These are phyloP conservation scores for Cerceris rybyensis DNA, from an alignment of 2,888 invertebrate genomes.

Conservation along the genomic window DNA sequence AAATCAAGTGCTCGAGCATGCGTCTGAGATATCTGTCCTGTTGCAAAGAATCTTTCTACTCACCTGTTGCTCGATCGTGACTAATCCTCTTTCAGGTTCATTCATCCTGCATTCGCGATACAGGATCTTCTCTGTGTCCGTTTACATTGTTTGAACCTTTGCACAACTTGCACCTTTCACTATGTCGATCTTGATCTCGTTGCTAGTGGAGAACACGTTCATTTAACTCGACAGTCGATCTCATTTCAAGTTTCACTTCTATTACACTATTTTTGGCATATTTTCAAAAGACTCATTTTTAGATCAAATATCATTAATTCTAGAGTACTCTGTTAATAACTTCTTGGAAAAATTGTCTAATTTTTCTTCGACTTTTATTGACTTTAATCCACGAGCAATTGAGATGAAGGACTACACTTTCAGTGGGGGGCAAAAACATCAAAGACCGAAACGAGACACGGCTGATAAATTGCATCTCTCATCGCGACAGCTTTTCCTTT, in stretches of 20 bases:
- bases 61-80: slow-evolving; percentile 38
- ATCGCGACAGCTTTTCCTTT: slow-evolving; percentile 2
- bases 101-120: slow-evolving; percentile 2
- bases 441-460: slow-evolving; percentile 10
- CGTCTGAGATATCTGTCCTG: slow-evolving; percentile 10
- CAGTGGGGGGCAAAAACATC: background rate
- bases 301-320: no score
- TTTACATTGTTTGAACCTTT: slow-evolving; percentile 28
- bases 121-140: slow-evolving; percentile 13
- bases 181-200: background rate
- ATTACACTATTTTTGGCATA: no score
- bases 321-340: no score
- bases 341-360: background rate
- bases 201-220: background rate
- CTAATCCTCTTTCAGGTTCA: slow-evolving; percentile 50
- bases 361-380: background rate
- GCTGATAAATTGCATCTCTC: slow-evolving; percentile 1
- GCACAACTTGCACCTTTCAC: no score
- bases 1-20: slow-evolving; percentile 65
- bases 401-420: background rate
- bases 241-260: no score
- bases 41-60: slow-evolving; percentile 29
- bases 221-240: no score
- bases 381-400: background rate
- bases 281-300: no score